phyloP scores from a whole-genome alignment of 2,797 vertebrate genomes.

The Chaenodraco wilsoni region DNA sequence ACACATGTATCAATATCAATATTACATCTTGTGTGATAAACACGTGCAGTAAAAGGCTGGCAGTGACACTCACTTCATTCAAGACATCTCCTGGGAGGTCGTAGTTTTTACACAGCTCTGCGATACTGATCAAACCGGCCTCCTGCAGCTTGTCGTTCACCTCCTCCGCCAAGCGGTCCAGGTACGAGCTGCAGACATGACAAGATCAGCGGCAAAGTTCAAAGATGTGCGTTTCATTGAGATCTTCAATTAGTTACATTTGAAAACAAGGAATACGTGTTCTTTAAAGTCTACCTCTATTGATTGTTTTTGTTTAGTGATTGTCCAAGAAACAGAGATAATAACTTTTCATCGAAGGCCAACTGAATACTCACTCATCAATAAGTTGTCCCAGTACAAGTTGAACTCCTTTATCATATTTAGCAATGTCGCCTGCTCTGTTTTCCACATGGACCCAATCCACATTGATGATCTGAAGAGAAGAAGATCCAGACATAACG shows the following conservation, averaged over 20 bases:
- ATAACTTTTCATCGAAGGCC: not conserved
- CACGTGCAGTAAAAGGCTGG: not conserved
- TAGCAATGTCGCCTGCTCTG: constrained; percentile 90
- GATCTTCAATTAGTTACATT: not conserved
- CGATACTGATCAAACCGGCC: constrained; percentile 91
- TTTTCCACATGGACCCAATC: constrained; percentile 94
- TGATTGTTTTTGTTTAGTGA: not conserved
- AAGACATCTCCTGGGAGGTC: constrained; percentile 95
- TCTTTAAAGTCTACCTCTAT: not conserved
- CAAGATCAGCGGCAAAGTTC: not conserved
- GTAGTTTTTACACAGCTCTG: constrained; percentile 93
- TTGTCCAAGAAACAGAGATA: not conserved
- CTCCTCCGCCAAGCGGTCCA: constrained; percentile 93
- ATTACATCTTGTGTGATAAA: not conserved
- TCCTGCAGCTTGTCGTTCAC: constrained; percentile 96
- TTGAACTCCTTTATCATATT: constrained; percentile 88
- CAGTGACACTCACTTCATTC: constrained; percentile 84
- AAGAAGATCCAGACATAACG: constrained; percentile 27
- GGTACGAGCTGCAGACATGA: constrained; percentile 83
- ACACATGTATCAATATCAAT: not conserved
- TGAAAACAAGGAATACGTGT: not conserved
- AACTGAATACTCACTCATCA: constrained; percentile 88
- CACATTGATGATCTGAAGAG: constrained; percentile 91
- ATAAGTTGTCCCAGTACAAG: constrained; percentile 94
- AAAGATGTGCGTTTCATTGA: not conserved